A percentile compares a stretch with the other conserved stretches of the same genome.
Evolutionary conservation across 2,888 invertebrate genomes (phyloP).

Genomic region (Mongoloraphidia duomilia): DNA sequence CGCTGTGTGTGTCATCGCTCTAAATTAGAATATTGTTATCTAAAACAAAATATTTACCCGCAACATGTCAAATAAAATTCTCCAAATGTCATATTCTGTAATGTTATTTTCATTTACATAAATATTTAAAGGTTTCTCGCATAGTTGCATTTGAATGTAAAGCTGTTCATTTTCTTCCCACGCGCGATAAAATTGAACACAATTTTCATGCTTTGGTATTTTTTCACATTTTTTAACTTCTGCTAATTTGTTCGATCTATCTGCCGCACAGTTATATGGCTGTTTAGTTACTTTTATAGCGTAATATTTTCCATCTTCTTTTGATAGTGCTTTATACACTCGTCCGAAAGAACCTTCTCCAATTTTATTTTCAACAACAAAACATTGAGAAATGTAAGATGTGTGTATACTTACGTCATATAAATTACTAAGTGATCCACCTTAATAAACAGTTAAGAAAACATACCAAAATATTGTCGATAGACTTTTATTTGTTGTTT

Average conservation of each 20-base stretch:
- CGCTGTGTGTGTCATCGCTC: no score
- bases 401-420: constrained; percentile 4
- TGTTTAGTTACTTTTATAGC: constrained; percentile 57
- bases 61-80: constrained; percentile 47
- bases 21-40: no score
- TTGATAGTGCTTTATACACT: constrained; percentile 50
- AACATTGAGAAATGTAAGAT: constrained; percentile 53
- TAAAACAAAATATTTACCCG: constrained; percentile 17
- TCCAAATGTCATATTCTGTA: constrained; percentile 47
- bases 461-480: no score
- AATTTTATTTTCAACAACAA: constrained; percentile 41
- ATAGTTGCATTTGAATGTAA: constrained; percentile 58
- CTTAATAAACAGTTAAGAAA: no score
- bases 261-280: constrained; percentile 39
- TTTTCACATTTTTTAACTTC: constrained; percentile 51
- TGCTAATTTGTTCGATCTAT: constrained; percentile 40
- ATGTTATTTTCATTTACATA: constrained; percentile 39
- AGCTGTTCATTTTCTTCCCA: constrained; percentile 59
- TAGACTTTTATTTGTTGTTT: no score
- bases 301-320: constrained; percentile 49
- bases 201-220: constrained; percentile 50
- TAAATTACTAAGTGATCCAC: no score
- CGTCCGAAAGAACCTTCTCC: constrained; percentile 66
- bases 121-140: constrained; percentile 43
- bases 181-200: constrained; percentile 48